Percentiles rank a stretch among this genome's conserved stretches.
Evolutionary conservation across 1,140 invertebrate genomes (phyloP).

Genomic region (Linepithema humile): DNA sequence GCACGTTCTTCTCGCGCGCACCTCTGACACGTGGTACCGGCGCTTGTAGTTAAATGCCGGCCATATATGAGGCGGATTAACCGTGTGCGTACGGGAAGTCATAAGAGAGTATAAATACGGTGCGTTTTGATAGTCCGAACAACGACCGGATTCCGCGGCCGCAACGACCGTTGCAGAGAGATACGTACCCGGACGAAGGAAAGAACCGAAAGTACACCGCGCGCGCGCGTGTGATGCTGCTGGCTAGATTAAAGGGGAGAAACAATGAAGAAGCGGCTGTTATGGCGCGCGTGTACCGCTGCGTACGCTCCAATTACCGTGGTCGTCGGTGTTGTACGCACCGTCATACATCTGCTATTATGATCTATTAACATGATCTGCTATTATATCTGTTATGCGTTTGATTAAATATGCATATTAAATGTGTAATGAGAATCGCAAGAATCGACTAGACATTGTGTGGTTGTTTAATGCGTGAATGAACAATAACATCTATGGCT

Average conservation of each 20-base stretch:
- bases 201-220: constrained; percentile 13
- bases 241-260: constrained; percentile 7
- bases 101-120: constrained; percentile 11
- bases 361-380: no score
- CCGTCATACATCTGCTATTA: not conserved
- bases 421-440: not conserved
- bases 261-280: constrained; percentile 51
- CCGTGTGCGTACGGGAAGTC: constrained; percentile 22
- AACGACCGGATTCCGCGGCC: constrained; percentile 60
- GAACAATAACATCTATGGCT: no score
- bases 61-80: constrained; percentile 10
- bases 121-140: constrained; percentile 43
- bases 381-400: no score
- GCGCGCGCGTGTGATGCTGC: not conserved
- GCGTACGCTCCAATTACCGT: constrained; percentile 56
- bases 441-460: not conserved
- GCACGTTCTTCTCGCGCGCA: not conserved
- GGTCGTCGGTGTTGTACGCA: not conserved
- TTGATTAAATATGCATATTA: no score
- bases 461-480: not conserved
- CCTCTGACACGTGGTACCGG: constrained; percentile 22
- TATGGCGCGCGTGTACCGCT: not conserved
- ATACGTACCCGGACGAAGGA: constrained; percentile 43
- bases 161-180: constrained; percentile 49
- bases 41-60: not conserved